Evolutionary conservation across 2,888 invertebrate species (phyloP), one percentile per base, ranked within the genome.

Genomic region (Cheilosia scutellata): DNA sequence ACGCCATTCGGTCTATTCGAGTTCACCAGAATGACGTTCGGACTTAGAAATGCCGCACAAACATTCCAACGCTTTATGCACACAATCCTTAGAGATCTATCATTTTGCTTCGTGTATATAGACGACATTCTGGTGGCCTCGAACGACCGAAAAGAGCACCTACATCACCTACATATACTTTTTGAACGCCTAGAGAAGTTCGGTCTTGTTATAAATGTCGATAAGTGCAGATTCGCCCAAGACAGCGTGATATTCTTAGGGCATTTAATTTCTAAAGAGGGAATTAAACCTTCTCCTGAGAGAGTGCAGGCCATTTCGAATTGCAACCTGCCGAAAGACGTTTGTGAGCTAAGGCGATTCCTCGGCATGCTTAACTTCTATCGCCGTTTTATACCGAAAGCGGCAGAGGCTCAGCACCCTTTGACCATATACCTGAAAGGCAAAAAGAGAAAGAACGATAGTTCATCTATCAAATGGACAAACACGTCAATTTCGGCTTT

Each of bases 201-300:
- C 53, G 88, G 88, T 1, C 25, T 89, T 0, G 31, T 66, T 0
- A 87, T 89, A 13, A 89, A 89, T 47, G 11, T 80, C 2, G 33
- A n/a, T 0, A 89, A 87, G 37, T 79, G 72, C 25, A 27, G 33
- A n/a, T 80, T 87, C 49, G 82, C 55, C 2, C 20, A 53, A 40
- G 0, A 9, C 5, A 37, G 66, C 27, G 27, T 78, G 4, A 25
- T 70, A 2, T 87, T 87, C 27, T 37, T 87, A 2, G 78, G 83
- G 5, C 82, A 88, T 27, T 40, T 60, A 0, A 68, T 88, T 2
- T 58, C 37, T 11, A 7, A 44, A 37, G 40, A 82, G 0, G 88
- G 88, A 0, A 66, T 87, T 5, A 40, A 53, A 9, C 84, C 87
- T 1, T 16, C 62, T 0, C 84, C 88, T 0, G 82, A 87, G n/a